phyloP scores from a whole-genome alignment of 2,113 vertebrate genomes.

The Mastomys natalensis region DNA sequence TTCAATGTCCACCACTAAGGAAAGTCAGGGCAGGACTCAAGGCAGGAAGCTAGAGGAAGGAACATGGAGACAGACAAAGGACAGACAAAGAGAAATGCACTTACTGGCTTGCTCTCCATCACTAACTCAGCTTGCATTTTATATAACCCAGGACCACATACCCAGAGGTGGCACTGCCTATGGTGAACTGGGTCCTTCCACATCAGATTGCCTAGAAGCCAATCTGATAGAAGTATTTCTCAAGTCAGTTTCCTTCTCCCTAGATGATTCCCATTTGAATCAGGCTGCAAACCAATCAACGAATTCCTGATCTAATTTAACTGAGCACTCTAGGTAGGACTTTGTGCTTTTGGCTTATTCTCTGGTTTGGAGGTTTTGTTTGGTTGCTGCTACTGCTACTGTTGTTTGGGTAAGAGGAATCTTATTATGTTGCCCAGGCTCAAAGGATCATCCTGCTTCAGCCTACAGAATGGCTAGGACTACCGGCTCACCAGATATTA shows the following conservation, averaged over 20 bases:
- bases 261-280: neutral
- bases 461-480: neutral
- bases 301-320: neutral
- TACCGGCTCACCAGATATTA: neutral
- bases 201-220: neutral
- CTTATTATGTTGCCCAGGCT: neutral
- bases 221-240: neutral
- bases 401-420: neutral
- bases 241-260: neutral
- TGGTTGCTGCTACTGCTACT: neutral
- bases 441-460: neutral
- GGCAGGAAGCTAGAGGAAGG: neutral
- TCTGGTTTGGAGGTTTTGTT: neutral
- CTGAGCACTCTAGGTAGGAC: neutral
- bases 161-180: neutral
- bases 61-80: neutral
- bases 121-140: neutral
- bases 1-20: neutral
- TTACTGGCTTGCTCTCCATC: neutral
- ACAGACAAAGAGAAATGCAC: neutral
- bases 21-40: neutral
- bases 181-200: neutral
- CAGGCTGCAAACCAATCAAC: neutral
- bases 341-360: neutral
- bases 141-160: neutral